A percentile compares a stretch with the other conserved stretches of the same genome.
Evolutionary conservation across 2,888 invertebrate species (phyloP).

Genomic region (Nomada flava): DNA sequence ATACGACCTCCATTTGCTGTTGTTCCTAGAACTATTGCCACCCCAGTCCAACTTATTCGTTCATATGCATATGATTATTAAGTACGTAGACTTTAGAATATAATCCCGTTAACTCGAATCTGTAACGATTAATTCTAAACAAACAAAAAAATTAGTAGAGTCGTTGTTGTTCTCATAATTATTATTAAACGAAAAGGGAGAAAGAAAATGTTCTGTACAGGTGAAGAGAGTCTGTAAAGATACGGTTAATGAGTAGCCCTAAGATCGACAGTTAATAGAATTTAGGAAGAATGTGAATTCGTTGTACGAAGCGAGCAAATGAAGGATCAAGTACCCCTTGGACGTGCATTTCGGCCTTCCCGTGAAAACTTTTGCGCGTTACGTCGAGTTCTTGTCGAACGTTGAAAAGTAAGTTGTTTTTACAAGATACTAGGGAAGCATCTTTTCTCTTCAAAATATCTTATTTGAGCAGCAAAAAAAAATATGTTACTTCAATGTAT

Average conservation of each 20-base stretch:
- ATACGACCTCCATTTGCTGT: slow-evolving; percentile 48
- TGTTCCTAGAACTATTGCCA: slow-evolving; percentile 25
- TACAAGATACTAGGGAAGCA: neutral
- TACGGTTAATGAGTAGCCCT: slow-evolving; percentile 21
- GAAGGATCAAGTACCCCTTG: slow-evolving; percentile 33
- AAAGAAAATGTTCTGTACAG: slow-evolving; percentile 66
- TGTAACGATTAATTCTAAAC: slow-evolving; percentile 53
- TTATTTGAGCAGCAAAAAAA: neutral
- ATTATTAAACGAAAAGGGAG: slow-evolving; percentile 11
- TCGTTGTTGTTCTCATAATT: slow-evolving; percentile 58
- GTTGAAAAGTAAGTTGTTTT: slow-evolving; percentile 24
- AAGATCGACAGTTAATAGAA: slow-evolving; percentile 20
- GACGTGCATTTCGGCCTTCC: slow-evolving; percentile 11
- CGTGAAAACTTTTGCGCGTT: neutral
- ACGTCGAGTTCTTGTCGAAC: slow-evolving; percentile 17
- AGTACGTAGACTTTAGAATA: slow-evolving; percentile 44
- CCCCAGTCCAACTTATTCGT: slow-evolving; percentile 30
- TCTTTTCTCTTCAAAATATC: neutral
- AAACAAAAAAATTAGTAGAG: slow-evolving; percentile 42
- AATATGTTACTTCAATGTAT: neutral
- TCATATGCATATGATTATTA: slow-evolving; percentile 45
- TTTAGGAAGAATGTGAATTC: slow-evolving; percentile 13
- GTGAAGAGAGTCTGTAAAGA: slow-evolving; percentile 57
- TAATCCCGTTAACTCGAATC: slow-evolving; percentile 53
- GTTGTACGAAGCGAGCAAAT: slow-evolving; percentile 26